Evolutionary conservation across 1,140 invertebrate species (phyloP).

Genomic region (Cyclina sinensis): DNA sequence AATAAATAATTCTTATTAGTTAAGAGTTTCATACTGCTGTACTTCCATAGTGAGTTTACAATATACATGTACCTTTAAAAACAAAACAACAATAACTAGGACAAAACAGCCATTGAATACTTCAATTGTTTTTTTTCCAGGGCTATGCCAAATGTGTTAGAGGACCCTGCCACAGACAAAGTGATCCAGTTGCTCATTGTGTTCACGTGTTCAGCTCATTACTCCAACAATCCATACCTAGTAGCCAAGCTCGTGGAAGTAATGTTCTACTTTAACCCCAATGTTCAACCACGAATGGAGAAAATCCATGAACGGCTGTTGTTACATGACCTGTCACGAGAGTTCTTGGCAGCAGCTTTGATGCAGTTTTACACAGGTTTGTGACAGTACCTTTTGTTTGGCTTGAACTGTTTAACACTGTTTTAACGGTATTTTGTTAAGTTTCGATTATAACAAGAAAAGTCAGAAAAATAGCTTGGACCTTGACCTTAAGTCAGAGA

Average conservation of each 20-base stretch:
- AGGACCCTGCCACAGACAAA: conserved; percentile 91
- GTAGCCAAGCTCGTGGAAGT: conserved; percentile 97
- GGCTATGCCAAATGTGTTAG: conserved; percentile 92
- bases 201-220: conserved; percentile 95
- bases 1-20: too few relatives aligned
- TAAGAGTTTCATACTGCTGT: too few relatives aligned
- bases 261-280: conserved; percentile 96
- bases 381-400: too few relatives aligned
- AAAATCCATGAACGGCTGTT: conserved; percentile 91
- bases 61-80: too few relatives aligned
- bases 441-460: too few relatives aligned
- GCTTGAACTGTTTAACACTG: too few relatives aligned
- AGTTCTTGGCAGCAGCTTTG: conserved; percentile 93
- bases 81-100: too few relatives aligned
- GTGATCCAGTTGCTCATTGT: conserved; percentile 96
- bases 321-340: conserved; percentile 94
- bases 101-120: too few relatives aligned
- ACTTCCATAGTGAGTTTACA: too few relatives aligned
- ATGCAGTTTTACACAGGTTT: conserved; percentile 98
- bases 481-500: too few relatives aligned
- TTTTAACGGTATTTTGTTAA: too few relatives aligned
- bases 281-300: conserved; percentile 91
- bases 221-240: conserved; percentile 98
- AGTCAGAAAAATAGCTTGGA: too few relatives aligned
- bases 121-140: conserved; percentile 87